Base-by-base conservation (phyloP, 2,797 vertebrate species). In the Craterocephalus amniculus region DNA sequence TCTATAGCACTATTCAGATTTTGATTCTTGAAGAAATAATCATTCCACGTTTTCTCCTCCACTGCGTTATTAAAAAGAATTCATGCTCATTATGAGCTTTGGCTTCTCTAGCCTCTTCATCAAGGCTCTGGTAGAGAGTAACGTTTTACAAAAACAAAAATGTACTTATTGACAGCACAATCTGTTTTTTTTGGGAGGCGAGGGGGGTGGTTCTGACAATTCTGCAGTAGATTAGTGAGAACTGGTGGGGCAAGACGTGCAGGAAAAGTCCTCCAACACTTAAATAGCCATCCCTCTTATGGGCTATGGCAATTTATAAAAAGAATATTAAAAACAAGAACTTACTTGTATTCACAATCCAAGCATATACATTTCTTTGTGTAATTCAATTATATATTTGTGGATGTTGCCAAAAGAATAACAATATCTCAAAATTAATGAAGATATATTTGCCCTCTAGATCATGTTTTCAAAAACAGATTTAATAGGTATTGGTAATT, bases 321-420 rank as follows among this genome's bases (percentile, higher is more conserved):
- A 63, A 27, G 1, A 81, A 85, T 22, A 18, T 16, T 43, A 20
- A 48, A 22, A 83, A 88, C 79, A 79, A 72, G 72, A 80, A 82
- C 88, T 87, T 72, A 69, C 84, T 86, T 89, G 83, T 92, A 91
- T 87, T 88, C 77, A 89, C 83, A 74, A 71, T 68, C 73, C 72
- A 63, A 89, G 84, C 87, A 87, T 83, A 80, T 79, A 74, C 86
- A 90, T 88, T 86, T 83, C 74, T 75, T 88, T 80, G 78, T 86
- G 74, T 87, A 89, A 88, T 84, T 87, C 83, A 74, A 9, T 48
- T 8, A 58, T 57, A 4, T 38, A 79, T 88, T 90, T 87, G 70
- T 13, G 51, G 57, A 52, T 69, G 69, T 88, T 82, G 86, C 79
- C 58, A 76, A 80, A 75, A 81, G 45, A 80, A 85, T 87, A 65